Base-by-base conservation (phyloP, 2,797 vertebrate species). In the Pterois miles region DNA sequence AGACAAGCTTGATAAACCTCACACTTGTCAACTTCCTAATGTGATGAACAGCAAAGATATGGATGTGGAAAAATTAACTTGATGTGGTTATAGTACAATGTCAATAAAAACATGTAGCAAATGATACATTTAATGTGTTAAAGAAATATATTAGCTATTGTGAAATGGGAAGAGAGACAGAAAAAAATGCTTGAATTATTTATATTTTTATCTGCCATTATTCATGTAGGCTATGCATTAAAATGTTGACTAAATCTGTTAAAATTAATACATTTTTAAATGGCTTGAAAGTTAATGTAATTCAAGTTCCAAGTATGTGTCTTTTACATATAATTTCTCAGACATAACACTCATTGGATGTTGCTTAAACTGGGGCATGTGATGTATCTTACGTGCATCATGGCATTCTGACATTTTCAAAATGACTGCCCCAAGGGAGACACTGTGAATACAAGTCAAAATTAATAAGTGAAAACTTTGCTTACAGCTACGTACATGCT, bases 341-440 rank as follows among this genome's bases (percentile, higher is more conserved):
- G 4, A 48, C n/a, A 58, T 22, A 59, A 40, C 34, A 40, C 12
- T 67, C 57, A 54, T 2, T 79, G 65, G 56, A 70, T 65, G 69
- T 68, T 23, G 76, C 76, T 74, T 66, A 77, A 88, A 88, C 69
- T 82, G 57, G 84, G 82, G 50, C 82, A 81, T 67, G 70, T 72
- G 69, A 70, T 80, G 72, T 77, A 59, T 86, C 74, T 84, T 31
- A 76, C 14, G 33, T 68, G 69, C 82, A 83, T 79, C 64, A 6
- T 38, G 71, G 59, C 79, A 71, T 76, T 70, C 22, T 89, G 86
- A 79, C 88, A 87, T 87, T 89, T 89, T 78, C 46, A 77, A 71
- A 81, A 80, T 76, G 5, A 77, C 10, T 16, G 68, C 76, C 83
- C 63, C 29, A 23, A 76, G 88, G 74, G 75, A 56, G 48, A 71